Base-by-base conservation (phyloP, 2,113 vertebrate genomes). In the Nyctibius bracteatus region DNA sequence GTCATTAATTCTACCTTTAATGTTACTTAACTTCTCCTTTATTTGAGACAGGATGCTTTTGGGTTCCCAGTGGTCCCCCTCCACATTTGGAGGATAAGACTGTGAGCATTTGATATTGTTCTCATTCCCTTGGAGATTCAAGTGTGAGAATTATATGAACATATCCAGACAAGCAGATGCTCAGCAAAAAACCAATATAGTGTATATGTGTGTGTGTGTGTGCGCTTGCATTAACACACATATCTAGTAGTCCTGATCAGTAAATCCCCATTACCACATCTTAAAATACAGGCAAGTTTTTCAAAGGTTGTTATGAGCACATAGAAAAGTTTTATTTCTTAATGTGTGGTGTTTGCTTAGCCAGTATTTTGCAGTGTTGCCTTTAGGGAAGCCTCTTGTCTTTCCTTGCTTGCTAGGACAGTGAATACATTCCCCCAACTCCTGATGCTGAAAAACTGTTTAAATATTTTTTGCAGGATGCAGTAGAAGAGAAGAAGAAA, bases 131-230 rank as follows among this genome's bases (percentile, higher is more conserved):
- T 92, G 87, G 94, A 93, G 90, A 78, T 96, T 75, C 20, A 65
- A 96, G 74, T 63, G 92, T 84, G 81, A 65, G 70, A 94, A 92
- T 90, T 91, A 81, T 37, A 79, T 72, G 80, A 97, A 96, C 89
- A 87, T 86, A 96, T 68, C 87, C 81, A 97, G 95, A 95, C 52
- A 95, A 96, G 74, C 86, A 97, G 95, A 96, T 90, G 81, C 75
- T 94, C 65, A 66, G 59, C 73, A 95, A 74, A 94, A 92, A 91
- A 55, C 8, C 37, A 83, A 55, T 24, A 49, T 8, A 31, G 17
- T 46, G 25, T 27, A 13, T 77, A 35, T 37, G 35, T 27, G 39
- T 18, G 17, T 0, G 1, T 3, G 0, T 14, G 19, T 4, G 8
- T 1, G 1, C 62, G 35, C 54, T 55, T 17, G 8, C 51, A 80